Conservation (phyloP, 2,797 vertebrate genomes). For the Microctenopoma lineatum region DNA sequence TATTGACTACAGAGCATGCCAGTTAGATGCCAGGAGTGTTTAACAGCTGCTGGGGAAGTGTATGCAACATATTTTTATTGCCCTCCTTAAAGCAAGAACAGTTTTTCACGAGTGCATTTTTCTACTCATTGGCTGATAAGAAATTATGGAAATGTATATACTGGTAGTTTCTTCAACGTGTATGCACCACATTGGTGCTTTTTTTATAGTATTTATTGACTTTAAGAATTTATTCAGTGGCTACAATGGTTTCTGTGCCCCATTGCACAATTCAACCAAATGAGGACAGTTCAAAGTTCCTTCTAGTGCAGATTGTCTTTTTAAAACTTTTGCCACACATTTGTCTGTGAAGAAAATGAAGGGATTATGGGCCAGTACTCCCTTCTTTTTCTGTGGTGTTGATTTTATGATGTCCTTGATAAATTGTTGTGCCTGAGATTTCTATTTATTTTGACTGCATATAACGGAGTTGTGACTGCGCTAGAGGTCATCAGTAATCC, state of each 20-base stretch:
- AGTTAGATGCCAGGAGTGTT: constrained; percentile 28
- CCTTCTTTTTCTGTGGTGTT: constrained; percentile 1
- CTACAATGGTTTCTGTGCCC: constrained; percentile 52
- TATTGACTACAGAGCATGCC: constrained; percentile 21
- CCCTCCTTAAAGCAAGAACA: constrained; percentile 40
- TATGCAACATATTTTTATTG: constrained; percentile 31
- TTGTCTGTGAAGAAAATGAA: constrained; percentile 55
- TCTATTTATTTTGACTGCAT: constrained; percentile 56
- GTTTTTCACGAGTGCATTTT: constrained; percentile 38
- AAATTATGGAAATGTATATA: constrained; percentile 47
- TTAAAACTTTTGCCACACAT: constrained; percentile 65
- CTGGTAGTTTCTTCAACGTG: constrained; percentile 37
- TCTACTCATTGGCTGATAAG: constrained; percentile 24
- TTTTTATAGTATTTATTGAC: constrained; percentile 71
- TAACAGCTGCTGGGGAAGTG: constrained; percentile 40
- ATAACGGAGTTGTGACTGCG: constrained; percentile 43
- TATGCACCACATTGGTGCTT: constrained; percentile 87
- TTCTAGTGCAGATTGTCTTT: constrained; percentile 50
- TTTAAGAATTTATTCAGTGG: constrained; percentile 67
- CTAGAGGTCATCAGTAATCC: constrained; percentile 20
- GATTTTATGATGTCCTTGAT: constrained; percentile 43
- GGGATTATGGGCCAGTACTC: constrained; percentile 18
- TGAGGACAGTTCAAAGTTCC: constrained; percentile 59
- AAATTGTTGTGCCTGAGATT: constrained; percentile 42
- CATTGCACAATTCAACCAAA: constrained; percentile 66